phyloP scores from a whole-genome alignment of 1,140 invertebrate genomes.

The Diabrotica virgifera region DNA sequence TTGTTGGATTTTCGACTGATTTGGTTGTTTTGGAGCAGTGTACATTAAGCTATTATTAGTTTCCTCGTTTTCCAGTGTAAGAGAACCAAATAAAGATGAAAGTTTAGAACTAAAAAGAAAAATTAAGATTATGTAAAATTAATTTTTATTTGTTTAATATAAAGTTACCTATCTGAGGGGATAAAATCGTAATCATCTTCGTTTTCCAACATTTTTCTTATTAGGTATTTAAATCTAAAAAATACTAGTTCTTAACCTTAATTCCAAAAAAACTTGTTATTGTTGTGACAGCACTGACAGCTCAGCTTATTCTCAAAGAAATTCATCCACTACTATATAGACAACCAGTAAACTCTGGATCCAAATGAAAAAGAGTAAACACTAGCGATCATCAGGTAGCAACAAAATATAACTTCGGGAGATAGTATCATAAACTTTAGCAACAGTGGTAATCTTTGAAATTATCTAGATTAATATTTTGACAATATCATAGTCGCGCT shows the following conservation, averaged over 20 bases:
- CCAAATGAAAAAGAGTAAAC: too few relatives aligned
- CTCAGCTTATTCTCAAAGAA: background rate
- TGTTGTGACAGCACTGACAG: background rate
- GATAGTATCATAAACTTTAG: too few relatives aligned
- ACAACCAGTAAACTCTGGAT: too few relatives aligned
- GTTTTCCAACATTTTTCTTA: conserved; percentile 23
- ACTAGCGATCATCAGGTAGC: too few relatives aligned
- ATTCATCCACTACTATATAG: too few relatives aligned
- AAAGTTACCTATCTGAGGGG: conserved; percentile 21
- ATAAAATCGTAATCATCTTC: conserved; percentile 26
- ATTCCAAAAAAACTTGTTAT: background rate
- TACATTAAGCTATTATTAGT: conserved; percentile 29
- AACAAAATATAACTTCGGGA: too few relatives aligned
- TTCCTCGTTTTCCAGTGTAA: conserved; percentile 6
- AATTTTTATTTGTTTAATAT: background rate
- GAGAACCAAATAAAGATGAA: conserved; percentile 29
- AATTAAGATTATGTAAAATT: conserved; percentile 9
- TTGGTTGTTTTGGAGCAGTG: conserved; percentile 37
- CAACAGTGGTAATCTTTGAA: too few relatives aligned
- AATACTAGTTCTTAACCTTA: background rate
- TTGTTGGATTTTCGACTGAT: conserved; percentile 4
- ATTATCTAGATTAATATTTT: too few relatives aligned
- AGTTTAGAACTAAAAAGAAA: conserved; percentile 33
- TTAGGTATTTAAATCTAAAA: conserved; percentile 6
- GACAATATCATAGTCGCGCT: too few relatives aligned